Evolutionary conservation across 2,888 invertebrate genomes (phyloP).

Genomic region (Pachymerium ferrugineum): DNA sequence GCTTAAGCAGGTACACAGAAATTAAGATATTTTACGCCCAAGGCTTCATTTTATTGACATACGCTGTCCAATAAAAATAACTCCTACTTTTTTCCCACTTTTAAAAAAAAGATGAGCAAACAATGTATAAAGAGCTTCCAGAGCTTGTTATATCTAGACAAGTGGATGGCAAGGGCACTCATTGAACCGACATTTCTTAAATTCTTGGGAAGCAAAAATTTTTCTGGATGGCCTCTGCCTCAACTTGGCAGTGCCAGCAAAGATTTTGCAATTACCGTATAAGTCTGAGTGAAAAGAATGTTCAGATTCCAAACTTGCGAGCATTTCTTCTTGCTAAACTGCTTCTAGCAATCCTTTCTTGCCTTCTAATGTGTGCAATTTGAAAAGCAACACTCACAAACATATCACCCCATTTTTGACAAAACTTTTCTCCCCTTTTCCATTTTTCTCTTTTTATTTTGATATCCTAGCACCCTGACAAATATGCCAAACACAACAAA

Average conservation of each 20-base stretch:
- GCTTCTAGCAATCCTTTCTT: too few species aligned
- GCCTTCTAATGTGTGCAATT: too few species aligned
- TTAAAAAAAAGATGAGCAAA: too few species aligned
- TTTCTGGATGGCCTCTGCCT: too few species aligned
- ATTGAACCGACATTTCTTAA: not conserved
- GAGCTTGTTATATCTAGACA: too few species aligned
- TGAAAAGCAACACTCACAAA: not conserved
- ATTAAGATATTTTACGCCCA: not conserved
- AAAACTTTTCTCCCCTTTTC: not conserved
- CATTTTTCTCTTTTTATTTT: too few species aligned
- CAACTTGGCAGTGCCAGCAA: not conserved
- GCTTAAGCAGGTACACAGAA: not conserved
- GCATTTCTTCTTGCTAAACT: not conserved
- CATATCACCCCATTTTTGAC: not conserved
- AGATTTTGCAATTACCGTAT: not conserved
- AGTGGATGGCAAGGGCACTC: not conserved
- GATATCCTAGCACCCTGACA: not conserved
- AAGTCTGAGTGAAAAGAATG: not conserved
- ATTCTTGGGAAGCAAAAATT: not conserved
- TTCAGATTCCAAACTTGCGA: not conserved
- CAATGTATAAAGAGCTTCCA: too few species aligned
- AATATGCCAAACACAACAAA: conserved; percentile 1
- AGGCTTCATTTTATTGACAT: too few species aligned
- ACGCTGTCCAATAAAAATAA: too few species aligned
- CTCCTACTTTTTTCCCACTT: too few species aligned